A percentile compares a stretch with the other conserved stretches of the same genome.
These are phyloP conservation scores for Ictidomys tridecemlineatus DNA, from an alignment of 2,113 vertebrate species.

Conservation along the genomic window DNA sequence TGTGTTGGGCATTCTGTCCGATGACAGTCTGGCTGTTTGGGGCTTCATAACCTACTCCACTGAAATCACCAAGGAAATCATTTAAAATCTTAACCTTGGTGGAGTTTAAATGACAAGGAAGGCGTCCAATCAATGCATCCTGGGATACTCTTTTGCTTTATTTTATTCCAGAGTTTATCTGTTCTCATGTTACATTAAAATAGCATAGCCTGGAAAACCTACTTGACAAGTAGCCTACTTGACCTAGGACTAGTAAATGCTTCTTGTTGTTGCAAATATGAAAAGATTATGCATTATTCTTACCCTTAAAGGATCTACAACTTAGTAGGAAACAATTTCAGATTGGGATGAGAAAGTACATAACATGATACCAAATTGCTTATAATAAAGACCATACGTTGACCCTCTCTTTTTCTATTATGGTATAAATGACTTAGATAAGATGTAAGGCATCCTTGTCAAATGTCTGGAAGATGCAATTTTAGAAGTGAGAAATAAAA, in stretches of 20 bases:
- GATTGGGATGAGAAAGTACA: background rate
- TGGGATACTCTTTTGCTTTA: background rate
- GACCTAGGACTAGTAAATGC: background rate
- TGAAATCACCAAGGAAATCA: background rate
- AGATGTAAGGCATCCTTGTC: background rate
- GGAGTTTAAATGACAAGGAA: conserved; percentile 1
- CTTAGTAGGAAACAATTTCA: conserved; percentile 28
- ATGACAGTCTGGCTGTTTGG: background rate
- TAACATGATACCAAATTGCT: conserved; percentile 16
- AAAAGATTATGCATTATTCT: background rate
- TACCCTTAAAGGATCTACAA: background rate
- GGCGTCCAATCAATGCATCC: background rate
- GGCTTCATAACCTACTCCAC: background rate
- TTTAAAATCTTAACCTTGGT: background rate
- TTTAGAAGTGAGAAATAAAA: background rate
- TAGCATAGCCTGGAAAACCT: background rate
- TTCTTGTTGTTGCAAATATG: conserved; percentile 6
- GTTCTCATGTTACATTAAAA: background rate
- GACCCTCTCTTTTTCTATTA: background rate
- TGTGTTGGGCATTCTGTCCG: background rate
- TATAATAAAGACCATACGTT: background rate
- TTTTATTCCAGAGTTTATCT: background rate
- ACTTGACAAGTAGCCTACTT: background rate
- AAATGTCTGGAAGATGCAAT: background rate
- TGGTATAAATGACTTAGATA: conserved; percentile 10